phyloP scores from a whole-genome alignment of 2,888 invertebrate genomes.

The Bombylius discolor region DNA sequence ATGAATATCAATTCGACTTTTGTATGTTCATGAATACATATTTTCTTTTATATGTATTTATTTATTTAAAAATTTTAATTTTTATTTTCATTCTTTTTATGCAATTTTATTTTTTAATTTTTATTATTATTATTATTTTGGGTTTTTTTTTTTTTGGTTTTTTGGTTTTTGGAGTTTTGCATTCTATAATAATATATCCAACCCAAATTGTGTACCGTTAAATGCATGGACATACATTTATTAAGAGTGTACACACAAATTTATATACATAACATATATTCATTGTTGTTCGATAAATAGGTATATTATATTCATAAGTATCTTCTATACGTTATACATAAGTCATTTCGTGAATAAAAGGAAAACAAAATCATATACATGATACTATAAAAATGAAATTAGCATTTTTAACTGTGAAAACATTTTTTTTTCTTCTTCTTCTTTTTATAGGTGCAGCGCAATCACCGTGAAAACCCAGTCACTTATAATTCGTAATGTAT shows the following conservation, averaged over 20 bases:
- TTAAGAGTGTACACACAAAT: background rate
- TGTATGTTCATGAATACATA: too few relatives aligned
- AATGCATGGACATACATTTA: constrained; percentile 5
- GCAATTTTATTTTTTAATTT: background rate
- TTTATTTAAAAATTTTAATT: too few relatives aligned
- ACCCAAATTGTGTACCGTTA: constrained; percentile 6
- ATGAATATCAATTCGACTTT: too few relatives aligned
- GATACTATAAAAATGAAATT: constrained; percentile 1
- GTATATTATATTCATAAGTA: too few relatives aligned
- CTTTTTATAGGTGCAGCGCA: background rate
- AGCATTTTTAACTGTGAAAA: constrained; percentile 7
- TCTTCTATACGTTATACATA: too few relatives aligned
- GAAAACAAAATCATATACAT: too few relatives aligned
- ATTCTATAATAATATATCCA: background rate
- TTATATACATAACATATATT: background rate
- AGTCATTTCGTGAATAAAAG: too few relatives aligned
- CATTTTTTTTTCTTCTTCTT: background rate
- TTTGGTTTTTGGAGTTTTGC: background rate
- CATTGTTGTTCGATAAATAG: too few relatives aligned
- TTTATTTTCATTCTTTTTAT: background rate
- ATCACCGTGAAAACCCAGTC: background rate
- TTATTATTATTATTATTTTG: background rate
- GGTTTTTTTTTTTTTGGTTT: background rate
- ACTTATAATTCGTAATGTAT: too few relatives aligned
- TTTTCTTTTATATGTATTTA: background rate